Conservation (phyloP, 2,888 invertebrate genomes). For the Brachylomia viminalis region DNA sequence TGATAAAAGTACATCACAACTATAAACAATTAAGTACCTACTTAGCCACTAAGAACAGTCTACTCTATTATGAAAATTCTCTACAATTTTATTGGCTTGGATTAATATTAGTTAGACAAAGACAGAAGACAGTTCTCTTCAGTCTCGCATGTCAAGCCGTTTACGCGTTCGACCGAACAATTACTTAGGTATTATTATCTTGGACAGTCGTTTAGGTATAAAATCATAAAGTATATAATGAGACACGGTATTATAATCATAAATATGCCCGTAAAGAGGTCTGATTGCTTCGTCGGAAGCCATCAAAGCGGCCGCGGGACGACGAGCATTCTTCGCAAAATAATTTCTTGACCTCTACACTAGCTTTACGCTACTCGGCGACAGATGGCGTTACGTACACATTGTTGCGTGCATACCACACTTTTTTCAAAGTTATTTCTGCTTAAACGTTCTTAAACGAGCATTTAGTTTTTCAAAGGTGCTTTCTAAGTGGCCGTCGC, state of each 20-base stretch:
- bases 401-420: conserved; percentile 81
- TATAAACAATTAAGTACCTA: conserved; percentile 45
- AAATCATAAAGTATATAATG: conserved; percentile 90
- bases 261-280: conserved; percentile 89
- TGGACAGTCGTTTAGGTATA: conserved; percentile 83
- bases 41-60: conserved; percentile 21
- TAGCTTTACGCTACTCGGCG: conserved; percentile 83
- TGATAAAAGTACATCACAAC: conserved; percentile 46
- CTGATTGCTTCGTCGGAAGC: conserved; percentile 90
- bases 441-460: conserved; percentile 87
- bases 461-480: conserved; percentile 89
- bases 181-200: conserved; percentile 85
- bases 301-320: conserved; percentile 88
- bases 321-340: conserved; percentile 84
- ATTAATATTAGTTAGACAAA: conserved; percentile 43
- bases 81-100: conserved; percentile 40
- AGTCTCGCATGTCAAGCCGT: conserved; percentile 73
- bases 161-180: conserved; percentile 82
- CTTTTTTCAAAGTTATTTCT: conserved; percentile 86
- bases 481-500: conserved; percentile 87
- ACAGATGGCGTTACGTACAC: conserved; percentile 88
- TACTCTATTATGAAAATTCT: conserved; percentile 42
- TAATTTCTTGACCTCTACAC: conserved; percentile 85
- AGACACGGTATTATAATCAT: conserved; percentile 90
- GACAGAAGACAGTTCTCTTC: conserved; percentile 56